Conservation (phyloP, 1,140 invertebrate species). For the Lucilia sericata region DNA sequence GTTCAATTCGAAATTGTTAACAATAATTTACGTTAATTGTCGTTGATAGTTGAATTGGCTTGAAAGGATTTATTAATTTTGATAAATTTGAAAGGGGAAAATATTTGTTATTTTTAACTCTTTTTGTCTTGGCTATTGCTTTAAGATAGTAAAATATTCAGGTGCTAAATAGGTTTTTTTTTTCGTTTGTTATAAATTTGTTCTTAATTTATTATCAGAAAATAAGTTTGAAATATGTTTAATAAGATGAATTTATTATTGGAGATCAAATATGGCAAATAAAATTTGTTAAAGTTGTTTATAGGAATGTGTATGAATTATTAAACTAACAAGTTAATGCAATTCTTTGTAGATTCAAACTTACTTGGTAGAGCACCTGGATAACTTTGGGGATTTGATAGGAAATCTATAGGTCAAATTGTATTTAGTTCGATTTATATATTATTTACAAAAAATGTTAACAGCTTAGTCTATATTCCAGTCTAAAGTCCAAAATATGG, state of each 20-base stretch:
- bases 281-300: too few species aligned
- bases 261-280: too few species aligned
- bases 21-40: slow-evolving; percentile 37
- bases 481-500: too few species aligned
- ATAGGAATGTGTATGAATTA: too few species aligned
- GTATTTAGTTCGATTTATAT: too few species aligned
- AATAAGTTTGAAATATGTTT: not conserved
- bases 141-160: slow-evolving; percentile 3
- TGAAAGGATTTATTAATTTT: slow-evolving; percentile 31
- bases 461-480: too few species aligned
- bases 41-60: slow-evolving; percentile 35
- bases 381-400: too few species aligned
- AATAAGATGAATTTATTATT: not conserved
- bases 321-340: too few species aligned
- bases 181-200: not conserved
- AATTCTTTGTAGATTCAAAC: too few species aligned
- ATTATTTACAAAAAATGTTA: too few species aligned
- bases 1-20: slow-evolving; percentile 33
- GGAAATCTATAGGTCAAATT: too few species aligned
- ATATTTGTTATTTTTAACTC: not conserved
- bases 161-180: not conserved
- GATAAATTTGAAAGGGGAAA: slow-evolving; percentile 30
- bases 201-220: not conserved
- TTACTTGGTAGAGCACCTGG: too few species aligned
- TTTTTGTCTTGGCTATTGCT: not conserved